These are phyloP conservation scores for Leptodactylus fallax DNA, from an alignment of 2,797 vertebrate species.

Conservation along the genomic window DNA sequence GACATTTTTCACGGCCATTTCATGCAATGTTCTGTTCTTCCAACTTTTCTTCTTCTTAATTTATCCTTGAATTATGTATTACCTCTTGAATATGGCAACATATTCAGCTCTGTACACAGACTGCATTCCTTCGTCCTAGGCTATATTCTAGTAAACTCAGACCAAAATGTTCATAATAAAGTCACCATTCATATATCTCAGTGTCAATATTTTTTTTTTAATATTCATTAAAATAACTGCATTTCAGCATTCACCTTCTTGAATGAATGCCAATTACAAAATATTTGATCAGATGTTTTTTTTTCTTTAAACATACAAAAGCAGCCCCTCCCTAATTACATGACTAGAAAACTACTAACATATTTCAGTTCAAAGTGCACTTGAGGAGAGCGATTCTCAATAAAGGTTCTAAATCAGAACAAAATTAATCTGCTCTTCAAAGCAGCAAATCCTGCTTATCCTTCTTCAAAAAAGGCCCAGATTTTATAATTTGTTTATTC, in stretches of 20 bases:
- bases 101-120: neutral
- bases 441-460: slow-evolving; percentile 28
- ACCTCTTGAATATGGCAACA: too few species aligned
- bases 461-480: slow-evolving; percentile 21
- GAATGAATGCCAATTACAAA: slow-evolving; percentile 34
- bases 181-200: neutral
- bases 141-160: neutral
- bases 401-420: slow-evolving; percentile 16
- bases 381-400: slow-evolving; percentile 27
- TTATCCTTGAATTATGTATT: too few species aligned
- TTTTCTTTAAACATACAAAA: slow-evolving; percentile 37
- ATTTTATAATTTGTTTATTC: neutral
- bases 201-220: slow-evolving; percentile 64
- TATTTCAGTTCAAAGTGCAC: slow-evolving; percentile 61
- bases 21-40: too few species aligned
- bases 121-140: neutral
- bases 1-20: too few species aligned
- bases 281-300: slow-evolving; percentile 49
- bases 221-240: slow-evolving; percentile 63
- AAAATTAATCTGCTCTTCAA: slow-evolving; percentile 14
- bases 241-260: slow-evolving; percentile 37
- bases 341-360: slow-evolving; percentile 43
- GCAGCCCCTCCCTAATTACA: slow-evolving; percentile 39
- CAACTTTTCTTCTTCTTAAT: too few species aligned
- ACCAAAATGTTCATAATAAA: neutral